Evolutionary conservation across 92 coral and sea anemone species (phyloP).

Genomic region (Ricordea florida): DNA sequence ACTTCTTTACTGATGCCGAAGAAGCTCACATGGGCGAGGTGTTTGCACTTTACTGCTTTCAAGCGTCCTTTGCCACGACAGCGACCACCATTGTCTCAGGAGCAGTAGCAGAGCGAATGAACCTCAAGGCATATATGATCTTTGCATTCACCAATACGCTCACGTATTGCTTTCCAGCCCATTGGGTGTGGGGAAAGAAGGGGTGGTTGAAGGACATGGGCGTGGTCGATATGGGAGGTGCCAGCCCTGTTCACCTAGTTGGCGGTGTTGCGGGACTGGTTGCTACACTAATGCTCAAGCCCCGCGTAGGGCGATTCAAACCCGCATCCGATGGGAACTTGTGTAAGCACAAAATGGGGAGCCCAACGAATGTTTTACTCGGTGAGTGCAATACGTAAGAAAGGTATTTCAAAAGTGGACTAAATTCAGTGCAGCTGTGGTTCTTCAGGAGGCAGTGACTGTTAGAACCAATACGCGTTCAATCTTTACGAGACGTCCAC

Average conservation of each 20-base stretch:
- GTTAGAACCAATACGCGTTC: no score
- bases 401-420: neutral
- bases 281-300: conserved; percentile 80
- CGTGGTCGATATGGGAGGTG: conserved; percentile 90
- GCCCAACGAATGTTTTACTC: conserved; percentile 70
- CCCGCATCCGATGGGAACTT: conserved; percentile 5
- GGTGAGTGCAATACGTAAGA: conserved; percentile 35
- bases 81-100: conserved; percentile 89
- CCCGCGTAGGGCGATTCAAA: conserved; percentile 72
- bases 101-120: conserved; percentile 85
- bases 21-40: conserved; percentile 83
- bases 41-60: conserved; percentile 79
- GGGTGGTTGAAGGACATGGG: conserved; percentile 85
- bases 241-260: conserved; percentile 85
- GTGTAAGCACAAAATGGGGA: conserved; percentile 64
- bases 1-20: conserved; percentile 85
- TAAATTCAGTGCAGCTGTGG: neutral
- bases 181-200: conserved; percentile 92
- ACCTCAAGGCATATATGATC: conserved; percentile 78
- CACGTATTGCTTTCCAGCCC: conserved; percentile 88
- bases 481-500: no score
- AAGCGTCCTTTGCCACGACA: conserved; percentile 88
- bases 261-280: conserved; percentile 91
- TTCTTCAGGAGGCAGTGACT: no score
- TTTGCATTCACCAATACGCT: conserved; percentile 87